phyloP scores from a whole-genome alignment of 2,113 vertebrate species.

The human (Homo sapiens) region DNA sequence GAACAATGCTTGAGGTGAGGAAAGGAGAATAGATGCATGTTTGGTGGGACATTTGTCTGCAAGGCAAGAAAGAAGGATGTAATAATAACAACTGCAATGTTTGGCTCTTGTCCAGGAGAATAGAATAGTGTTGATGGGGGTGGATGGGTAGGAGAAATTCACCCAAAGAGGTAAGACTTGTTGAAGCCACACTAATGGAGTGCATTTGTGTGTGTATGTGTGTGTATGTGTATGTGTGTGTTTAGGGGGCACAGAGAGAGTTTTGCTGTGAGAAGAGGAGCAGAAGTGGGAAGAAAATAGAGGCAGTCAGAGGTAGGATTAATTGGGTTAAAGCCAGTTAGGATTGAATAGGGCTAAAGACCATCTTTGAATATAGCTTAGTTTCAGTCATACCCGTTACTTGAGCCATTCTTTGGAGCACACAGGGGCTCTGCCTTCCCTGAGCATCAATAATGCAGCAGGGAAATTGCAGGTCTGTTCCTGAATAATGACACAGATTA shows the following conservation, averaged over 20 bases:
- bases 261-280: not conserved
- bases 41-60: not conserved
- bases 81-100: not conserved
- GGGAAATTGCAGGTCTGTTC: constrained; percentile 22
- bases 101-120: not conserved
- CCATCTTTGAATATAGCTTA: not conserved
- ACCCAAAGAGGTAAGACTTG: not conserved
- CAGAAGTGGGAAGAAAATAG: not conserved
- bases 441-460: constrained; percentile 27
- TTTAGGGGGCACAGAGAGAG: not conserved
- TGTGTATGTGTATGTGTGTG: not conserved
- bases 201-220: not conserved
- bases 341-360: not conserved
- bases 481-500: not conserved
- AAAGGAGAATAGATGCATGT: not conserved
- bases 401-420: not conserved
- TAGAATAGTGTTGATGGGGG: not conserved
- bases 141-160: not conserved
- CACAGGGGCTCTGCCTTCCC: not conserved
- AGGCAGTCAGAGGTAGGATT: not conserved
- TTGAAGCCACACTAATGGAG: not conserved
- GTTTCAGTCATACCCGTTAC: not conserved
- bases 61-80: not conserved
- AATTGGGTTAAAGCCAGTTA: too few relatives aligned
- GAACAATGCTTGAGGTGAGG: not conserved